Percentiles rank a stretch among this genome's conserved stretches.
Conservation (phyloP, 2,113 vertebrate species). For the Hemibagrus wyckioides region DNA sequence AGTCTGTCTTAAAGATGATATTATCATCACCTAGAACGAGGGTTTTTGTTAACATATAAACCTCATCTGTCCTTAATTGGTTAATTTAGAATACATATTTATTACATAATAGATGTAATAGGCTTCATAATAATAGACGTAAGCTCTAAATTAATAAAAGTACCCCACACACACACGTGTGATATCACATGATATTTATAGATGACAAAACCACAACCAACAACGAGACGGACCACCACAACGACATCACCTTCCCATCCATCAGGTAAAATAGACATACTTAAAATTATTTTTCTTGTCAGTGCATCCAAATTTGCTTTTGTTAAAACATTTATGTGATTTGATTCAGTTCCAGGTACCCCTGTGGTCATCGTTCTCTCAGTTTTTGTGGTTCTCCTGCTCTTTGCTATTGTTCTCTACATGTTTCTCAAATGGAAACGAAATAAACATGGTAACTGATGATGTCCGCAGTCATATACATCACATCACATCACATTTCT, state of each 20-base stretch:
- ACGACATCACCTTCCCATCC: neutral
- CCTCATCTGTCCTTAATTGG: neutral
- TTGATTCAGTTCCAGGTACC: neutral
- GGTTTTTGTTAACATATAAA: neutral
- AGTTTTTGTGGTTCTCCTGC: neutral
- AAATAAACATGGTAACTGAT: neutral
- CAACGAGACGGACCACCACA: neutral
- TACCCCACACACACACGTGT: too few species aligned
- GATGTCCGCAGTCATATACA: neutral
- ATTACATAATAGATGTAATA: too few species aligned
- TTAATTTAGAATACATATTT: neutral
- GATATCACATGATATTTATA: neutral
- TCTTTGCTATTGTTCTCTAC: neutral
- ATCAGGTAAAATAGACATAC: neutral
- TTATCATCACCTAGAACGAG: neutral
- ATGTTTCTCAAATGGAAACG: neutral
- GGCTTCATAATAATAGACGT: neutral
- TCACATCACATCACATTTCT: neutral
- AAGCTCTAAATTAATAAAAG: neutral
- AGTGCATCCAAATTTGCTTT: neutral
- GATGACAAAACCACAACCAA: accelerated
- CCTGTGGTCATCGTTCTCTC: neutral
- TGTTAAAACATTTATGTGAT: neutral
- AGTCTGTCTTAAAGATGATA: neutral
- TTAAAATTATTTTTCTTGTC: neutral